phyloP scores from a whole-genome alignment of 2,888 invertebrate genomes.

The Nasonia oneida region DNA sequence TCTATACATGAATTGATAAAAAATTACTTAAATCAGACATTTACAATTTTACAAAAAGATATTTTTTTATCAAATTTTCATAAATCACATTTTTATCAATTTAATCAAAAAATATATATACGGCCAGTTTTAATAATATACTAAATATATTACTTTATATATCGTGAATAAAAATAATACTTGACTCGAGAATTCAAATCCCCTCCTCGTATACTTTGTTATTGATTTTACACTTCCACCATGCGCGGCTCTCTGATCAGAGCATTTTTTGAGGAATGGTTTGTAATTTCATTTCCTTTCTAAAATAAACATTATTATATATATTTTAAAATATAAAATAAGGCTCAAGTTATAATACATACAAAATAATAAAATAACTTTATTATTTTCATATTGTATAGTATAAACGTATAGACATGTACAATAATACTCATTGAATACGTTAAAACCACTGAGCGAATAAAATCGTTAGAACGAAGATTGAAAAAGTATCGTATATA shows the following conservation, averaged over 20 bases:
- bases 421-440: background rate
- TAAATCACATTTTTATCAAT: background rate
- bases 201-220: conserved; percentile 29
- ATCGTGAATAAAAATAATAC: conserved; percentile 22
- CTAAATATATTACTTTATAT: conserved; percentile 14
- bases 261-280: conserved; percentile 27
- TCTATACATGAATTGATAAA: background rate
- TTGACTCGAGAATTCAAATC: conserved; percentile 46
- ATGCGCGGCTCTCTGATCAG: conserved; percentile 27
- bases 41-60: background rate
- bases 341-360: background rate
- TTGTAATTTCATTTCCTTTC: background rate
- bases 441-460: background rate
- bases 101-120: background rate
- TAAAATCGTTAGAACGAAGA: conserved; percentile 48
- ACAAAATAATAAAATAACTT: background rate
- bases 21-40: too few species aligned
- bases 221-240: conserved; percentile 55
- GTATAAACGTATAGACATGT: background rate
- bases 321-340: background rate
- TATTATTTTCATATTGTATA: background rate
- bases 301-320: background rate
- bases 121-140: background rate
- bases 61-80: background rate
- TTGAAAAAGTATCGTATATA: background rate